A percentile compares a stretch with the other conserved stretches of the same genome.
Evolutionary conservation across 2,113 vertebrate genomes (phyloP).

Genomic region (Rhegmatorhina hoffmannsi): DNA sequence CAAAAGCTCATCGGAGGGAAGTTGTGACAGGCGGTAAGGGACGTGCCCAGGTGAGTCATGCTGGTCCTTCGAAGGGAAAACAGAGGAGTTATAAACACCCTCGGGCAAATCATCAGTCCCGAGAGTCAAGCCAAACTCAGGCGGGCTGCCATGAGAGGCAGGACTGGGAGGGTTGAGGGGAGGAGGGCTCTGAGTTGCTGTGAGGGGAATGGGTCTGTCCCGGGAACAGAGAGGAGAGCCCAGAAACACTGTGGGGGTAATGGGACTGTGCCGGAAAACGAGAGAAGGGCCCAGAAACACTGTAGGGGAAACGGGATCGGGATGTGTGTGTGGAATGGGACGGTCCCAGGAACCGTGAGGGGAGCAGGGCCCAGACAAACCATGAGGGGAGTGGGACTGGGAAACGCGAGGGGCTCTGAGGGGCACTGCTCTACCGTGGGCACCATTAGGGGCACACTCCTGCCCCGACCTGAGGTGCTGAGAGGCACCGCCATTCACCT

Average conservation of each 20-base stretch:
- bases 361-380: too few relatives aligned
- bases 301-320: not conserved
- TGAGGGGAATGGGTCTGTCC: too few relatives aligned
- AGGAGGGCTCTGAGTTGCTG: not conserved
- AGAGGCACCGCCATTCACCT: not conserved
- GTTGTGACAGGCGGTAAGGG: accelerated
- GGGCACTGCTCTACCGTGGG: not conserved
- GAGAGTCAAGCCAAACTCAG: accelerated
- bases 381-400: not conserved
- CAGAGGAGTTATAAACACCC: accelerated
- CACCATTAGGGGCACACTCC: not conserved
- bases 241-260: not conserved
- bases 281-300: not conserved
- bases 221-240: not conserved
- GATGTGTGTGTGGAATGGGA: not conserved
- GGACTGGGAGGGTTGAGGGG: not conserved
- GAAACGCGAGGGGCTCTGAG: not conserved
- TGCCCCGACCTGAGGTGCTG: not conserved
- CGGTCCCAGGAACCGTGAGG: not conserved
- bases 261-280: too few relatives aligned
- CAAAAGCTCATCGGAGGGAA: accelerated
- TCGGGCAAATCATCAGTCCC: accelerated
- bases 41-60: not conserved
- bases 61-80: not conserved
- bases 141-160: not conserved